Evolutionary conservation across 2,888 invertebrate species (phyloP), one percentile per base, ranked within the genome.

Genomic region (Apamea epomidion): DNA sequence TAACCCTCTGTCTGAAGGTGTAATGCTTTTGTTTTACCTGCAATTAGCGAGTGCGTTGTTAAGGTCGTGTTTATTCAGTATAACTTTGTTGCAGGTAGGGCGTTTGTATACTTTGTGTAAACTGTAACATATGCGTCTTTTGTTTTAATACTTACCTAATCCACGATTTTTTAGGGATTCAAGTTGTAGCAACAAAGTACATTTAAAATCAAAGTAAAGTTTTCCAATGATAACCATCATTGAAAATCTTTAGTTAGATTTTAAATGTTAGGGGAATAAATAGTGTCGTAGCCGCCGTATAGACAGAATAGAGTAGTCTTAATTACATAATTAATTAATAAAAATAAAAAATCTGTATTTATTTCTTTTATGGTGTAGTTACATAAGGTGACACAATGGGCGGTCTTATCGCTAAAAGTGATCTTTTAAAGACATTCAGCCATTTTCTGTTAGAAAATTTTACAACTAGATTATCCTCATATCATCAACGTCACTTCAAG

Each of bases 11-110:
- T 45, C 29, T 64, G 32, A 69, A 48, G 18, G 8, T 54, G 18
- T 72, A 62, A 51, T 45, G 72, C 51, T 86, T 78, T 48, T 76
- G 45, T 87, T 81, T 73, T 29, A 16, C 29, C 25, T 70, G 70
- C 42, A 85, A 78, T 87, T 83, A 84, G 25, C 14, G 6, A 85
- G 37, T 58, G n/a, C 60, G 37, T 51, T 76, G 32, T 32, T 6
- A 64, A 48, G 29, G 51, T 58, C 21, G 10, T 74, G 67, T 83
- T 82, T 64, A 45, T 54, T 69, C 12, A n/a, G 69, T 76, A 2
- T 12, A 37, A 12, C 48, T 45, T 76, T n/a, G 48, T 48, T 48
- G 29, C n/a, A 21, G 10, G 21, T 51, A 21, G 25, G 5, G 25
- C 1, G n/a, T 69, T 51, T 42, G 5, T 25, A 8, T 25, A 75